Conservation (phyloP, 2,888 invertebrate species). For the Pseudococcus jackbeardsleyi region DNA sequence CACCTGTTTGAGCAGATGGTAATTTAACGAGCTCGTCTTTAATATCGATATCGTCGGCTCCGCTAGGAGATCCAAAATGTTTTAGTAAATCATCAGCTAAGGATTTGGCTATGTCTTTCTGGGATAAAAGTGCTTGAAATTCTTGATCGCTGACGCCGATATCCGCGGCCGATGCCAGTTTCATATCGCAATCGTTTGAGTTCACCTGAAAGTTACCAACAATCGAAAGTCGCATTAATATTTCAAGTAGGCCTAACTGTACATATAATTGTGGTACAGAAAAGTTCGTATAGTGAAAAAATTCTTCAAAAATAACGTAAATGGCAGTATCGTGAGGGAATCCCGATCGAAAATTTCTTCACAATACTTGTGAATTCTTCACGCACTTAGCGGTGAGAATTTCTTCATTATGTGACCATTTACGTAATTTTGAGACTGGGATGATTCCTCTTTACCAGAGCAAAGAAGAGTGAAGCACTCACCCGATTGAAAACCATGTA, state of each 20-base stretch:
- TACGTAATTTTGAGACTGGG: too few species aligned
- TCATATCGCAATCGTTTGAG: constrained; percentile 64
- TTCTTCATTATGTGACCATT: too few species aligned
- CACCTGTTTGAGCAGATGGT: constrained; percentile 53
- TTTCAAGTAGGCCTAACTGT: too few species aligned
- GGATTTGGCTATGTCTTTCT: constrained; percentile 82
- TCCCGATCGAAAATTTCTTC: too few species aligned
- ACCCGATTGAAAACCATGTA: constrained; percentile 99
- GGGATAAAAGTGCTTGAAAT: constrained; percentile 79
- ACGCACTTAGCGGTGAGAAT: too few species aligned
- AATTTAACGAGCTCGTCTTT: not conserved
- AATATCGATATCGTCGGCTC: constrained; percentile 73
- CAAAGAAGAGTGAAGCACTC: constrained; percentile 69
- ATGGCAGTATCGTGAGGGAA: too few species aligned
- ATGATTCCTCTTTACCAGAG: too few species aligned
- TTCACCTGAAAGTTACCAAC: constrained; percentile 52
- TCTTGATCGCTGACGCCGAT: constrained; percentile 79
- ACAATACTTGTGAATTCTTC: too few species aligned
- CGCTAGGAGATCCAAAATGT: constrained; percentile 78
- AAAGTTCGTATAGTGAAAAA: too few species aligned
- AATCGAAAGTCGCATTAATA: not conserved
- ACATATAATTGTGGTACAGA: too few species aligned
- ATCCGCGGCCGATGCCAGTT: constrained; percentile 69
- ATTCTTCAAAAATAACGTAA: too few species aligned
- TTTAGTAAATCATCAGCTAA: constrained; percentile 90